A percentile compares a stretch with the other conserved stretches of the same genome.
These are phyloP conservation scores for Himalopsyche tibetana DNA, from an alignment of 2,888 invertebrate species.

Conservation along the genomic window DNA sequence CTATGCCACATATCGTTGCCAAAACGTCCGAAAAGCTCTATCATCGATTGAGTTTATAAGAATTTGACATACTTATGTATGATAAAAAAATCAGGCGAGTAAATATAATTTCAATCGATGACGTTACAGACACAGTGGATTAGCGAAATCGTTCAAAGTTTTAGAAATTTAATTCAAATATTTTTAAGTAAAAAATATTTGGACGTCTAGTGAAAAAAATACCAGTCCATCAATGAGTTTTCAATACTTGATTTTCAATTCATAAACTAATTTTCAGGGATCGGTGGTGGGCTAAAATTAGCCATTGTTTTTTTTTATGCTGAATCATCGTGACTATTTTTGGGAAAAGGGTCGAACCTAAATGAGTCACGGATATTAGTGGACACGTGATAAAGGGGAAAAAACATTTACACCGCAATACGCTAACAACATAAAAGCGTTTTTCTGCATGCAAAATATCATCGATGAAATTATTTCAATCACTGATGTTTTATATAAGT, in stretches of 20 bases:
- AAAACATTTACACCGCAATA: background rate
- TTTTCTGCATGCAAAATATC: too few relatives aligned
- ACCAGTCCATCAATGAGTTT: background rate
- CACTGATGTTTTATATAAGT: too few relatives aligned
- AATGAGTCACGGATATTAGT: background rate
- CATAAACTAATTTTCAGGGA: background rate
- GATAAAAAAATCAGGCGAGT: too few relatives aligned
- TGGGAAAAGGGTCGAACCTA: constrained; percentile 18
- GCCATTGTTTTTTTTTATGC: background rate
- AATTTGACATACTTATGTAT: too few relatives aligned
- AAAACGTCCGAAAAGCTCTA: too few relatives aligned
- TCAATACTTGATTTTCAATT: background rate
- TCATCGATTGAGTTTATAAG: too few relatives aligned
- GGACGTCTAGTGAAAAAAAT: background rate
- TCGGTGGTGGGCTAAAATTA: background rate
- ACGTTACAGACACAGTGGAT: background rate
- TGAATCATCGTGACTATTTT: constrained; percentile 12
- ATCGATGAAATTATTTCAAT: too few relatives aligned
- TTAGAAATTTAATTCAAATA: background rate
- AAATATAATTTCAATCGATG: too few relatives aligned
- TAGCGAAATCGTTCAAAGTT: background rate
- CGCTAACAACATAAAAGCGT: too few relatives aligned
- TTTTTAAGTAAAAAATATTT: background rate
- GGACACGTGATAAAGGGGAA: background rate
- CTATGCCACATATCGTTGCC: too few relatives aligned